These are phyloP conservation scores for Mantis religiosa DNA, from an alignment of 2,888 invertebrate genomes.

Conservation along the genomic window DNA sequence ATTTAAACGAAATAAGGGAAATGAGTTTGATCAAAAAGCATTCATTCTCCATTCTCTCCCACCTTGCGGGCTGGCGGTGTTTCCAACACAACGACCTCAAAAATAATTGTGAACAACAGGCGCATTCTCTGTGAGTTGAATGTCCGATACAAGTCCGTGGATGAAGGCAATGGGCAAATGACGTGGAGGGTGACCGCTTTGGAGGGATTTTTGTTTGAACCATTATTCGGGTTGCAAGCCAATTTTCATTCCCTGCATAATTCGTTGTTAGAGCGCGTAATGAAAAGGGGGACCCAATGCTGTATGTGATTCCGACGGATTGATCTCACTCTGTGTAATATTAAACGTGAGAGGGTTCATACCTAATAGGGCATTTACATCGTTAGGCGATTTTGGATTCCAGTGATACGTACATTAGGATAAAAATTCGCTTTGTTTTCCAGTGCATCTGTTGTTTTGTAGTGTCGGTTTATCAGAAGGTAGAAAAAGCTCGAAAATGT, in stretches of 20 bases:
- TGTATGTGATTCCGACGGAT: background rate
- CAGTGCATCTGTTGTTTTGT: background rate
- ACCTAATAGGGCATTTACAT: background rate
- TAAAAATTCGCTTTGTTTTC: background rate
- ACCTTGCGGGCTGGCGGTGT: background rate
- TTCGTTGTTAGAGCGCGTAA: background rate
- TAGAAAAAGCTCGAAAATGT: background rate
- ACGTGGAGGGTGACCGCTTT: background rate
- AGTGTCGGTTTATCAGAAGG: background rate
- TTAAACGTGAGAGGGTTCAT: background rate
- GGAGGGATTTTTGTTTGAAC: background rate
- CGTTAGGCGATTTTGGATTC: background rate
- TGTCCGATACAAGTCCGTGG: background rate
- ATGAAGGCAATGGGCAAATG: background rate
- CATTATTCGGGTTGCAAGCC: background rate
- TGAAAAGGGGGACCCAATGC: background rate
- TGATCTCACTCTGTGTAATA: background rate
- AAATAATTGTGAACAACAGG: background rate
- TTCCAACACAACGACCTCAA: background rate
- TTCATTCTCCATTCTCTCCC: background rate
- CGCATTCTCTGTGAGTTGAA: background rate
- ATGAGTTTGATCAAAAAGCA: background rate
- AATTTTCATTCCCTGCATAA: background rate
- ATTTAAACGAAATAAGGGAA: background rate
- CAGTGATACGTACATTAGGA: background rate